A percentile compares a stretch with the other conserved stretches of the same genome.
These are phyloP conservation scores for Gallinago media DNA, from an alignment of 2,113 vertebrate genomes.

Conservation along the genomic window DNA sequence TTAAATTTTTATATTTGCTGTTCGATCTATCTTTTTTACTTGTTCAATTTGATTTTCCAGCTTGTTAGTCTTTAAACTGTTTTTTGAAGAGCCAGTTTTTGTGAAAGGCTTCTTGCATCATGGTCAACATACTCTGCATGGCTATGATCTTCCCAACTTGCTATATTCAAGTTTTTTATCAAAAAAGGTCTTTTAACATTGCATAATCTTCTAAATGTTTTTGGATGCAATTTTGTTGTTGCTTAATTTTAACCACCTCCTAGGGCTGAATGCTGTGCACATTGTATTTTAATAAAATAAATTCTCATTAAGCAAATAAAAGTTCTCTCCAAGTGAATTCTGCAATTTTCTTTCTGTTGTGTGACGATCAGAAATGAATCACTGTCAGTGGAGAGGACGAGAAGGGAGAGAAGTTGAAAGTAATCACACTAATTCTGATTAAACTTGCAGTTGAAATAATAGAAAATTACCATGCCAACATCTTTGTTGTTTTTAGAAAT, in stretches of 20 bases:
- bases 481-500: neutral
- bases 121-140: neutral
- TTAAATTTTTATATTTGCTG: neutral
- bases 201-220: neutral
- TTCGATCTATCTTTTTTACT: neutral
- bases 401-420: neutral
- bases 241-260: neutral
- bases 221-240: neutral
- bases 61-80: neutral
- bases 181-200: fast-evolving
- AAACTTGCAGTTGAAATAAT: neutral
- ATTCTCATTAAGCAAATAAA: neutral
- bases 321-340: neutral
- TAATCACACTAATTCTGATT: neutral
- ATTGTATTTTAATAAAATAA: neutral
- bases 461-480: neutral
- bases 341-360: neutral
- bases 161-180: neutral
- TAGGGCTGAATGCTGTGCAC: neutral
- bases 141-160: neutral
- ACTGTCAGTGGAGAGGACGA: neutral
- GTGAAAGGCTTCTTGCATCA: neutral
- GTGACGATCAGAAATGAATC: neutral
- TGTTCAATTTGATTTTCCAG: neutral
- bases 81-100: neutral